These are phyloP conservation scores for Heliconius sara DNA, from an alignment of 2,888 invertebrate species.

Conservation along the genomic window DNA sequence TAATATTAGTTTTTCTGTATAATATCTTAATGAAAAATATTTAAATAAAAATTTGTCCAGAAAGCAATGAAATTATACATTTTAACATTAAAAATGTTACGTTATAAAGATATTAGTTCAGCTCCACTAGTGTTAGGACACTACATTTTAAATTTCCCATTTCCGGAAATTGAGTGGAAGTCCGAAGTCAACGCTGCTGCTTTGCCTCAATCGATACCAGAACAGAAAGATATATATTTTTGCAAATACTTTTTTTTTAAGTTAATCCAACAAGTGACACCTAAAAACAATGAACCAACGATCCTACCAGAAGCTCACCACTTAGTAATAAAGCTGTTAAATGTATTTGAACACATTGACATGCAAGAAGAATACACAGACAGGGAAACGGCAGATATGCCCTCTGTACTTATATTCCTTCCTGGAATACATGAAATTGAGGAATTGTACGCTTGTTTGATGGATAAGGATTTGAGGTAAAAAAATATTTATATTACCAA, in stretches of 20 bases:
- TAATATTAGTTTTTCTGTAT: too few species aligned
- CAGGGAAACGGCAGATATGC: slow-evolving; percentile 59
- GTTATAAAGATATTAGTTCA: too few species aligned
- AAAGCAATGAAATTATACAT: neutral
- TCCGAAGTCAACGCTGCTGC: too few species aligned
- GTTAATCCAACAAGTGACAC: slow-evolving; percentile 55
- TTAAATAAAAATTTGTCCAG: neutral
- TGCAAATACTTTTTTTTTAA: slow-evolving; percentile 10
- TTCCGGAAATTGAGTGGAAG: too few species aligned
- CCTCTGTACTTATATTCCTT: slow-evolving; percentile 93
- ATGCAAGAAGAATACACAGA: slow-evolving; percentile 68
- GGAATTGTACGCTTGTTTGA: slow-evolving; percentile 82
- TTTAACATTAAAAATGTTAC: neutral
- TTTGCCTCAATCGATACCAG: too few species aligned
- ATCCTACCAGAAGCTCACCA: slow-evolving; percentile 85
- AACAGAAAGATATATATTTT: neutral
- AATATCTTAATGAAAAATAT: too few species aligned
- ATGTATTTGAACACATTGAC: slow-evolving; percentile 87
- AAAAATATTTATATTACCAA: neutral
- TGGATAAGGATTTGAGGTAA: slow-evolving; percentile 63
- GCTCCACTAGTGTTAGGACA: too few species aligned
- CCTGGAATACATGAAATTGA: slow-evolving; percentile 95
- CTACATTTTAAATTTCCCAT: too few species aligned
- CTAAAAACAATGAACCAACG: slow-evolving; percentile 79
- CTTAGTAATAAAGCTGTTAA: slow-evolving; percentile 85